These are phyloP conservation scores for Darevskia mixta DNA, from an alignment of 2,797 vertebrate genomes.

Conservation along the genomic window DNA sequence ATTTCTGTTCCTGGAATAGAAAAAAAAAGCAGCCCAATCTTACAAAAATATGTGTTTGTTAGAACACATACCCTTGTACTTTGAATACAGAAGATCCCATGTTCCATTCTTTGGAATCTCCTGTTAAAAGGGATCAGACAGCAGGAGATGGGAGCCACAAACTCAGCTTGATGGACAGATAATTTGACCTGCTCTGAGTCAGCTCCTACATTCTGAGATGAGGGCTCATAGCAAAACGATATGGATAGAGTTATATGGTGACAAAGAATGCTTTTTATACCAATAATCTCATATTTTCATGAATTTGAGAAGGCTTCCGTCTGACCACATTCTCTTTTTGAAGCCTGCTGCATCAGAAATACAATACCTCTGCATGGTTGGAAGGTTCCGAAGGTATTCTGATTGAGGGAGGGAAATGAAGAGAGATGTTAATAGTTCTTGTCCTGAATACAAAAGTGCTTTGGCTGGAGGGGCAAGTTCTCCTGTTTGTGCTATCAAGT, in stretches of 20 bases:
- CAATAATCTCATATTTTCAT: background rate
- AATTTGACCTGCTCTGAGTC: no score
- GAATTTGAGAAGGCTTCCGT: background rate
- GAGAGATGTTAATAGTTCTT: constrained; percentile 14
- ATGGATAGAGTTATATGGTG: no score
- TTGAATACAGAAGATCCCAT: background rate
- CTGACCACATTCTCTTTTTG: background rate
- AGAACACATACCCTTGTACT: no score
- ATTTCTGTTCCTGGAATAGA: background rate
- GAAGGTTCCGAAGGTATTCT: constrained; percentile 21
- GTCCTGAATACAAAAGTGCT: constrained; percentile 50
- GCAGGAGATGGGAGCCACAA: background rate
- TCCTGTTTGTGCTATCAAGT: constrained; percentile 42
- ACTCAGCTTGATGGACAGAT: background rate
- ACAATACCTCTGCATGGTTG: background rate
- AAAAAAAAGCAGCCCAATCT: background rate
- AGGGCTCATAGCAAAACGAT: no score
- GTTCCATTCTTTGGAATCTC: background rate
- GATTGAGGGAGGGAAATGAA: background rate
- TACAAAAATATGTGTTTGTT: background rate
- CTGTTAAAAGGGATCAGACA: background rate
- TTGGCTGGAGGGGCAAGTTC: constrained; percentile 45
- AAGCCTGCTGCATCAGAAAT: background rate
- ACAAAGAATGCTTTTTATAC: background rate
- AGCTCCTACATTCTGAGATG: no score